Base-by-base conservation (phyloP, 2,888 invertebrate genomes). In the Latrodectus hesperus region DNA sequence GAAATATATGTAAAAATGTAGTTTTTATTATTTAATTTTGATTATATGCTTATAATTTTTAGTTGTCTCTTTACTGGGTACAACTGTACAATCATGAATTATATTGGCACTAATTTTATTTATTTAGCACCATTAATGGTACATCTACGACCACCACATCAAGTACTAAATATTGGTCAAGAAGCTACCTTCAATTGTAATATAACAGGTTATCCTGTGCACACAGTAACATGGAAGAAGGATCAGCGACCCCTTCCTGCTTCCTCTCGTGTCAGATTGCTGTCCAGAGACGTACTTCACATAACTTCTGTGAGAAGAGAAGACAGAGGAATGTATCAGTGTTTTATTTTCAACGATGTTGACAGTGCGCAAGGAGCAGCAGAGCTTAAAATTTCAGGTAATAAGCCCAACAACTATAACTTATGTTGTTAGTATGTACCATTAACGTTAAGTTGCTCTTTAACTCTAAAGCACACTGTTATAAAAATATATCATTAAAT, bases 301-400 rank as follows among this genome's bases (percentile, higher is more conserved):
- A 95, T 92, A 93, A 94, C 91, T 93, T 94, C 92, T 10, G 96
- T 97, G 76, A 95, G 95, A 90, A 95, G 95, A 90, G 95, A 96
- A 84, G 97, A 98, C 92, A 95, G 96, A 85, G 98, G 97, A 70
- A 96, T 97, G 94, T 98, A 97, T 92, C 98, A 98, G 91, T 98
- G 98, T 92, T 95, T 97, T 90, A 96, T 96, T 10, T 95, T 95
- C 91, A 96, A 96, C 91, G 95, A 95, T 90, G 95, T 95, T 93
- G 96, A 97, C 91, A 96, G 96, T 92, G 95, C 95, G 17, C 96
- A 96, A 92, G 96, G 96, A 12, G 94, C 95, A 0, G 95, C 96
- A 1, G 96, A 97, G 92, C 94, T 96, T 73, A 94, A 95, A 90
- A 94, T 96, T 91, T 96, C 97, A 90, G 95, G 88, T 88, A 81